These are phyloP conservation scores for Blastobasis lacticolella DNA, from an alignment of 2,888 invertebrate genomes.

Conservation along the genomic window DNA sequence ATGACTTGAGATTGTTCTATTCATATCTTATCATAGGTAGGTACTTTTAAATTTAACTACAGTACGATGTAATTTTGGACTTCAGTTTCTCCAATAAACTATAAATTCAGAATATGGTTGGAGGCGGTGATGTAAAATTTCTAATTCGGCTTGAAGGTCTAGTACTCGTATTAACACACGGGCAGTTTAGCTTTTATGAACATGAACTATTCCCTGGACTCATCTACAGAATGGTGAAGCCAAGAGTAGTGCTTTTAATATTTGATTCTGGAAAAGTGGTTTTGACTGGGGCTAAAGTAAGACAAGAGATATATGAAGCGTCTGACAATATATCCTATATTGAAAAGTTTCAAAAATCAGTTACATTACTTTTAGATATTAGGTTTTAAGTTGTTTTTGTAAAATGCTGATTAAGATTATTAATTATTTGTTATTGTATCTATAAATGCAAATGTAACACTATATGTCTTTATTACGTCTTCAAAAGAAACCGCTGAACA, in stretches of 20 bases:
- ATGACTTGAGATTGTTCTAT: too few relatives aligned
- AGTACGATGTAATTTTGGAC: too few relatives aligned
- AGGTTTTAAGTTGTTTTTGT: not conserved
- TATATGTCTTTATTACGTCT: too few relatives aligned
- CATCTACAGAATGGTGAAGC: slow-evolving; percentile 98
- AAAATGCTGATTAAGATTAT: not conserved
- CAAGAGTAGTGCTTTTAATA: slow-evolving; percentile 95
- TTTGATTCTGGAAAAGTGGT: slow-evolving; percentile 99
- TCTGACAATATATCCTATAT: slow-evolving; percentile 97
- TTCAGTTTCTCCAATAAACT: too few relatives aligned
- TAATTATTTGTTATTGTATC: too few relatives aligned
- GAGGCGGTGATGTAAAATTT: slow-evolving; percentile 85
- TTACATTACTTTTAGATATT: slow-evolving; percentile 24
- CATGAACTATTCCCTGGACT: slow-evolving; percentile 99
- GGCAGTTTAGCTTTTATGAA: slow-evolving; percentile 91
- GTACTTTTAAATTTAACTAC: too few relatives aligned
- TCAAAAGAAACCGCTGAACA: too few relatives aligned
- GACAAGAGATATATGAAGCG: slow-evolving; percentile 95
- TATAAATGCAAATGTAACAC: too few relatives aligned
- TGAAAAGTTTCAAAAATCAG: slow-evolving; percentile 95
- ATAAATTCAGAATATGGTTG: slow-evolving; percentile 86
- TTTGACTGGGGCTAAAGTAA: slow-evolving; percentile 95
- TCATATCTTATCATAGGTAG: too few relatives aligned
- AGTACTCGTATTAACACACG: slow-evolving; percentile 82
- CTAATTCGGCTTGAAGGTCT: slow-evolving; percentile 84